Evolutionary conservation across 2,797 vertebrate species (phyloP).

Genomic region (Sarcophilus harrisii): DNA sequence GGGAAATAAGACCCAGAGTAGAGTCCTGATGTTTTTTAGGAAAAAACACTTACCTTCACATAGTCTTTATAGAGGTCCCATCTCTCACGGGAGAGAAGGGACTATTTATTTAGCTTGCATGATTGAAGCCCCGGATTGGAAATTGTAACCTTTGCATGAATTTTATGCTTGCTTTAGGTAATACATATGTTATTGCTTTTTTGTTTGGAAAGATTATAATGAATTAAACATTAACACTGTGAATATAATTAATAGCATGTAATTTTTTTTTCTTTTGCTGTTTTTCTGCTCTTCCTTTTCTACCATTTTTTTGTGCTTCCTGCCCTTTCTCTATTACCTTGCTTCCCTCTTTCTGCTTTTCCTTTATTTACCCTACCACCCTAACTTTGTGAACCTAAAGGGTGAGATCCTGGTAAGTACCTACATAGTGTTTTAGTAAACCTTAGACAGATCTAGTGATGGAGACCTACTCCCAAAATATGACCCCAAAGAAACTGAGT

Average conservation of each 20-base stretch:
- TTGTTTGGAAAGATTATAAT: constrained; percentile 77
- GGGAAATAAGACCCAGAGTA: constrained; percentile 8
- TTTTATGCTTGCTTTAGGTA: constrained; percentile 66
- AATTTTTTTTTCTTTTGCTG: constrained; percentile 90
- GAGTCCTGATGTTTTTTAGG: neutral
- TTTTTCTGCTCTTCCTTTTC: constrained; percentile 79
- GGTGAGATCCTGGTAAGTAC: constrained; percentile 99
- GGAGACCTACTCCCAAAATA: constrained; percentile 42
- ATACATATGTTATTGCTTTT: constrained; percentile 74
- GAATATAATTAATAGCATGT: constrained; percentile 97
- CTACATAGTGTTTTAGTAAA: constrained; percentile 71
- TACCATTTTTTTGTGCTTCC: constrained; percentile 77
- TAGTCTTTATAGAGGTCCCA: constrained; percentile 19
- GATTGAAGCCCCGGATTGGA: constrained; percentile 41
- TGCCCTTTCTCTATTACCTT: constrained; percentile 74
- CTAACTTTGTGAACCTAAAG: constrained; percentile 87
- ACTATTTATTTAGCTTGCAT: constrained; percentile 10
- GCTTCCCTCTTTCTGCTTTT: constrained; percentile 71
- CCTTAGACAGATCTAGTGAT: constrained; percentile 42
- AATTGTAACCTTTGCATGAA: constrained; percentile 72
- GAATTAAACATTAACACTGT: constrained; percentile 89
- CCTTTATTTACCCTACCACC: constrained; percentile 75
- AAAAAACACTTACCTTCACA: constrained; percentile 21
- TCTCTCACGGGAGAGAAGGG: neutral
- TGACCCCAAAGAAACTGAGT: neutral